Conservation (phyloP, 2,888 invertebrate species). For the Ormyrus pomaceus region DNA sequence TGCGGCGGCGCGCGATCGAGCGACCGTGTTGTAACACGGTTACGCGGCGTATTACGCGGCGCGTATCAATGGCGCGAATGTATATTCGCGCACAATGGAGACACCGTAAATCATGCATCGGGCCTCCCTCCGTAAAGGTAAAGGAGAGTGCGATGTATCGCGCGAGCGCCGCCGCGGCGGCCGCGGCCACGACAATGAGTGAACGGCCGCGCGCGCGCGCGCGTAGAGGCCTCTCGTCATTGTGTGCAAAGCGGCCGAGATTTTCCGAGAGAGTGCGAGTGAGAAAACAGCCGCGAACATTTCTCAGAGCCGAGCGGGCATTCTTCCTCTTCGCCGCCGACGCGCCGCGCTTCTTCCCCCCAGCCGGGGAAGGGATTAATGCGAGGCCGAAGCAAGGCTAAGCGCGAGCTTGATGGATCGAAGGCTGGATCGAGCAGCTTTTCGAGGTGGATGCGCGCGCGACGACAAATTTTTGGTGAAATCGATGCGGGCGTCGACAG, state of each 20-base stretch:
- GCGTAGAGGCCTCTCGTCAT: slow-evolving; percentile 23
- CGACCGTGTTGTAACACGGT: slow-evolving; percentile 38
- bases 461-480: no score
- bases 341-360: slow-evolving; percentile 10
- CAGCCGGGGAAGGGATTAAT: neutral
- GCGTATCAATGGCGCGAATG: neutral
- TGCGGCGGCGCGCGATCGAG: neutral
- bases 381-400: no score
- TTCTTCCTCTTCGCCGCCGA: neutral
- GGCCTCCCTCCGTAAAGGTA: neutral
- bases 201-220: slow-evolving; percentile 8
- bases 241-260: slow-evolving; percentile 52
- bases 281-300: slow-evolving; percentile 50
- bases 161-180: neutral
- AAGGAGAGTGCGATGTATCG: neutral
- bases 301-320: slow-evolving; percentile 41
- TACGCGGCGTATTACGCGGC: slow-evolving; percentile 1
- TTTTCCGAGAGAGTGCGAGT: slow-evolving; percentile 38
- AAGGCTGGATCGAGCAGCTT: no score
- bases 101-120: neutral
- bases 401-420: no score
- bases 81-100: neutral
- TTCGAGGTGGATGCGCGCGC: no score
- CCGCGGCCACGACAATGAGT: slow-evolving; percentile 28
- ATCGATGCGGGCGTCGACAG: no score